Percentiles rank a stretch among this genome's conserved stretches.
Conservation (phyloP, 2,888 invertebrate genomes). For the Melikaiella ostensackeni region DNA sequence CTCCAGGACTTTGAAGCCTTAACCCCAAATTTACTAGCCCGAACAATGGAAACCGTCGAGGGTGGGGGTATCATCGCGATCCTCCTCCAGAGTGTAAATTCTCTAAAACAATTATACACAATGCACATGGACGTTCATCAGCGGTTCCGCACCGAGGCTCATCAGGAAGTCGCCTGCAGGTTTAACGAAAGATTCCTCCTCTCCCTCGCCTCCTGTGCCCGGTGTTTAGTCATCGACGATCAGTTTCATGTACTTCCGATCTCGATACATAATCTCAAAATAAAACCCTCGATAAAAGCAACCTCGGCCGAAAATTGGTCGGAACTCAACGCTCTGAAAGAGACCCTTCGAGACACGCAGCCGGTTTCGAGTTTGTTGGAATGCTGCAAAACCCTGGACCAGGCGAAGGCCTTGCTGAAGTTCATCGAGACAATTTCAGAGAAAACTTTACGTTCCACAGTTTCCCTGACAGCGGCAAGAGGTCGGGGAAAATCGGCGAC, state of each 20-base stretch:
- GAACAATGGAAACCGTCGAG: constrained; percentile 98
- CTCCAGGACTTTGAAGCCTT: constrained; percentile 98
- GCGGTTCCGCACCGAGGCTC: constrained; percentile 95
- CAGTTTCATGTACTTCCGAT: constrained; percentile 89
- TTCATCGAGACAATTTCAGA: constrained; percentile 98
- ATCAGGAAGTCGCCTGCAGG: constrained; percentile 78
- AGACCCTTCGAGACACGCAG: constrained; percentile 85
- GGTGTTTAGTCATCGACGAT: constrained; percentile 69
- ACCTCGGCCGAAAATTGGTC: constrained; percentile 78
- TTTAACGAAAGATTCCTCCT: constrained; percentile 90
- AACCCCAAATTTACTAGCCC: constrained; percentile 96
- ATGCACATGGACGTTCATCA: constrained; percentile 99
- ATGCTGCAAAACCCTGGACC: constrained; percentile 95
- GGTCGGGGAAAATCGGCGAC: constrained; percentile 99
- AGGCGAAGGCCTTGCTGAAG: constrained; percentile 93
- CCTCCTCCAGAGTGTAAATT: constrained; percentile 90
- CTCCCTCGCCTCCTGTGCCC: constrained; percentile 91
- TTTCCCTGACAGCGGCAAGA: constrained; percentile 96
- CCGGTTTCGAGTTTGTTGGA: constrained; percentile 94
- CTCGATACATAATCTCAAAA: constrained; percentile 91
- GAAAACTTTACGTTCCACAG: constrained; percentile 91
- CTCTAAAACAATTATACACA: constrained; percentile 95
- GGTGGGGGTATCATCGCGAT: constrained; percentile 96
- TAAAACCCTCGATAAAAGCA: constrained; percentile 84
- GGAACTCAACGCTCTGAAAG: constrained; percentile 85